Percentiles rank a stretch among this genome's conserved stretches.
These are phyloP conservation scores for Ambastaia sidthimunki DNA, from an alignment of 2,797 vertebrate species.

Conservation along the genomic window DNA sequence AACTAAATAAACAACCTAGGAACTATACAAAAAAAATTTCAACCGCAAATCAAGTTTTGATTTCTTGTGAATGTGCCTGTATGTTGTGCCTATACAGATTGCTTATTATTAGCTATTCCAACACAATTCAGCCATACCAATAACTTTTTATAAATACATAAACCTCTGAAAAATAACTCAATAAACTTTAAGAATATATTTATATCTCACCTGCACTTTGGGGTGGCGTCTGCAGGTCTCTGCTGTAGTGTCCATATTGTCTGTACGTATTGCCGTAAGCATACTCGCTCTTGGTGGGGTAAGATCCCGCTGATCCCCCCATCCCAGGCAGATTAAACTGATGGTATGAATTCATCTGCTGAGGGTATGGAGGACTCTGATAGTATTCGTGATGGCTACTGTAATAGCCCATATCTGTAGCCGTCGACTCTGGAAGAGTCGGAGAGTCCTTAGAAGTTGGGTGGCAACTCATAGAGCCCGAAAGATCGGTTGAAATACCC, in stretches of 20 bases:
- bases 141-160: neutral
- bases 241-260: constrained; percentile 90
- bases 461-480: constrained; percentile 94
- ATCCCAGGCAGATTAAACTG: constrained; percentile 94
- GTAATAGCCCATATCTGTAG: constrained; percentile 97
- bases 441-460: constrained; percentile 95
- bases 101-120: neutral
- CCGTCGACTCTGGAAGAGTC: constrained; percentile 93
- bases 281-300: constrained; percentile 93
- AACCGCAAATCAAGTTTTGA: too few relatives aligned
- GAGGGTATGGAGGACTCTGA: constrained; percentile 84
- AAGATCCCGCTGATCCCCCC: constrained; percentile 81
- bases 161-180: neutral
- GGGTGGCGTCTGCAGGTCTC: constrained; percentile 89
- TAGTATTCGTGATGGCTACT: constrained; percentile 93
- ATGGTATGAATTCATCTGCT: constrained; percentile 87
- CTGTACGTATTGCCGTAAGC: constrained; percentile 90
- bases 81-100: neutral
- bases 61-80: too few relatives aligned
- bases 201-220: constrained; percentile 87
- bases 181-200: neutral
- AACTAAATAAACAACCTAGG: neutral
- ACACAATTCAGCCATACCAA: too few relatives aligned
- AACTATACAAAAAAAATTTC: neutral
- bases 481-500: constrained; percentile 92